Conservation (phyloP, 2,113 vertebrate genomes). For the Ondatra zibethicus region DNA sequence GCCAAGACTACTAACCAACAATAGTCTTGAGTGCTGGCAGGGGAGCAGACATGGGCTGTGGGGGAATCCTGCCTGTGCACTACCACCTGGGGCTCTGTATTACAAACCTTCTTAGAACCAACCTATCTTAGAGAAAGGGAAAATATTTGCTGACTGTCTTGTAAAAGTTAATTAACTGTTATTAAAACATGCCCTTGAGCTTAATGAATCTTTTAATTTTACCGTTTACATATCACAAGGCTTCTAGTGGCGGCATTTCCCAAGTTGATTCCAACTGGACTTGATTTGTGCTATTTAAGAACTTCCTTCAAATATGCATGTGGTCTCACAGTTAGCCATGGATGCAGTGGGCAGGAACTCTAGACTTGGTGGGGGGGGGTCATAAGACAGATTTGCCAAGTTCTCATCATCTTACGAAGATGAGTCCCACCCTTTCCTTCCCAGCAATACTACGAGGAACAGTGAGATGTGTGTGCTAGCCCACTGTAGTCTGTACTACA, state of each 20-base stretch:
- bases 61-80: conserved; percentile 76
- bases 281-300: conserved; percentile 49
- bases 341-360: background rate
- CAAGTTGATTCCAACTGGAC: conserved; percentile 59
- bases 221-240: conserved; percentile 49
- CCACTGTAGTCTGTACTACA: background rate
- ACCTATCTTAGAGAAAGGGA: conserved; percentile 71
- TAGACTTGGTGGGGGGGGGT: background rate
- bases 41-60: conserved; percentile 58
- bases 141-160: conserved; percentile 82
- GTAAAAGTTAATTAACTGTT: conserved; percentile 81
- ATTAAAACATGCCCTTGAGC: conserved; percentile 77
- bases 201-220: conserved; percentile 69
- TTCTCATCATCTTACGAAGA: background rate
- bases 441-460: background rate
- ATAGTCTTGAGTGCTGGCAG: conserved; percentile 62
- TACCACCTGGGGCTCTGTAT: conserved; percentile 55
- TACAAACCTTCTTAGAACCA: conserved; percentile 44
- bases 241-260: conserved; percentile 24
- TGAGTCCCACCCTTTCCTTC: background rate
- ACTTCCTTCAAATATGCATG: background rate
- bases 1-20: conserved; percentile 67
- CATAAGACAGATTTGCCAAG: background rate
- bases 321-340: background rate
- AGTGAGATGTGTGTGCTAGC: background rate